Conservation (phyloP, 2,888 invertebrate species). For the Autographa pulchrina region DNA sequence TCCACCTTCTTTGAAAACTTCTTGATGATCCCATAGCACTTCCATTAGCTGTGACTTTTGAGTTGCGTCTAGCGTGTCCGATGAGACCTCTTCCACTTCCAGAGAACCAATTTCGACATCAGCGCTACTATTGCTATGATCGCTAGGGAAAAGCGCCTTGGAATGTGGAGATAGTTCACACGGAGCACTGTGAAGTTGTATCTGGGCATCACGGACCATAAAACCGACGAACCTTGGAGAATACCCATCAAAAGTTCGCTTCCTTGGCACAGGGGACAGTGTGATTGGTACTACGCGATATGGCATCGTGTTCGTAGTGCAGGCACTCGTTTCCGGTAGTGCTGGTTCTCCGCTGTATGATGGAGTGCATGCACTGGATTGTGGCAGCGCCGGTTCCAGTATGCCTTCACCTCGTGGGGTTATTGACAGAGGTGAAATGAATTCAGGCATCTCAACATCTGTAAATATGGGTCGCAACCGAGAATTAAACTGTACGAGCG, state of each 20-base stretch:
- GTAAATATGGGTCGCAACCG: too few species aligned
- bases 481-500: too few species aligned
- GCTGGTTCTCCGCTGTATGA: constrained; percentile 5
- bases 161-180: constrained; percentile 14
- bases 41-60: constrained; percentile 6
- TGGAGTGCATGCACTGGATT: too few species aligned
- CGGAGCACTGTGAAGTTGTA: neutral
- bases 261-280: constrained; percentile 10
- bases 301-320: neutral
- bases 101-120: neutral
- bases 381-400: too few species aligned
- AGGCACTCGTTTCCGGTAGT: constrained; percentile 3
- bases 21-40: constrained; percentile 10
- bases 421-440: too few species aligned
- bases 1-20: constrained; percentile 11
- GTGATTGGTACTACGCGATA: constrained; percentile 7
- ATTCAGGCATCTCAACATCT: too few species aligned
- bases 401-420: too few species aligned
- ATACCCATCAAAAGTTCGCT: constrained; percentile 19
- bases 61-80: neutral
- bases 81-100: too few species aligned
- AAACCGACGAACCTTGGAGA: constrained; percentile 10
- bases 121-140: neutral
- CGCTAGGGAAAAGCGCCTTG: neutral
- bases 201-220: constrained; percentile 16